Evolutionary conservation across 2,888 invertebrate species (phyloP), one percentile per base, ranked within the genome.

Genomic region (Ptychoptera contaminata): DNA sequence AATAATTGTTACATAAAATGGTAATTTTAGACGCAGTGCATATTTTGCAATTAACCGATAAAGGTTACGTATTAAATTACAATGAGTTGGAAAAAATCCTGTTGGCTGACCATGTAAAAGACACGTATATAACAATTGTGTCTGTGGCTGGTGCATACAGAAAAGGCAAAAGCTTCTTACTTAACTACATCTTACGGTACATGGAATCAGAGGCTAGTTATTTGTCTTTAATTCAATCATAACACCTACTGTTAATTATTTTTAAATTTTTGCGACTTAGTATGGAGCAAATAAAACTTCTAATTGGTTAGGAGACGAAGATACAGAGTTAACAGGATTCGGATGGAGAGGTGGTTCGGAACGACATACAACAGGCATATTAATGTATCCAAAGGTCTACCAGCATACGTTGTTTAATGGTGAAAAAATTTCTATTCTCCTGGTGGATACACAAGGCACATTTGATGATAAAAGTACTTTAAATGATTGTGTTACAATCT

Each of bases 121-220:
- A 43, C 30, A 39, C 42, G 8, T 36, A 43, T 8, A 14, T 46
- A 15, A 23, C 38, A 2, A 10, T 43, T n/a, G 2, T 46, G 5
- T 43, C 46, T 8, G 31, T 46, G 7, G 40, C 37, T 7, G 46
- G 46, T 30, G 46, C 46, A 10, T 46, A 36, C 23, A 12, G 44
- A 8, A 39, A 37, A 15, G 44, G 44, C 9, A 44, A 44, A 44
- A 40, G 40, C 30, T 46, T 46, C 32, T 32, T 46, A 10, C n/a
- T 46, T 8, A 39, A 30, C n/a, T 46, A 35, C 10, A 43, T 37
- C n/a, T 16, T 46, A 10, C 2, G 46, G 14, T 46, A 40, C 16
- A 12, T 36, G 36, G 36, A 12, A 12, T 8, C 14, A 36, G 12
- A 2, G 12, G 11, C 12, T 12, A 36, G 12, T 9, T 3, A 14